Evolutionary conservation across 1,140 invertebrate species (phyloP), one percentile per base, ranked within the genome.

Genomic region (Chironomus striatipennis): DNA sequence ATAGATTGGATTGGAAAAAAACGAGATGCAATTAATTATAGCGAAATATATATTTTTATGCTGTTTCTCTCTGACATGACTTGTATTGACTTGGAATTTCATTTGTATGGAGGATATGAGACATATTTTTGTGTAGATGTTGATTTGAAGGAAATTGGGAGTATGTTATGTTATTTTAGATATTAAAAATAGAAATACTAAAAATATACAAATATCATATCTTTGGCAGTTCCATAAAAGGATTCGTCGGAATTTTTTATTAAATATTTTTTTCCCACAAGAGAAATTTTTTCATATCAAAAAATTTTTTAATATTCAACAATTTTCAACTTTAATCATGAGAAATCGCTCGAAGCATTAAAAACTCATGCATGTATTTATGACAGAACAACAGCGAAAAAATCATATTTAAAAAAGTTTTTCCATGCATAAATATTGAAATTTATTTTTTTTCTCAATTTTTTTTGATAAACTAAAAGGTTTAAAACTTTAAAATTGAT

Each of bases 271-370:
- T 34, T 34, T 34, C 24, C 24, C 24, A 34, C 24, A 34, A 34
- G 5, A 2, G 1, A 2, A 2, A 2, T 34, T 34, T 34, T 34
- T 34, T 34, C 24, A 34, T 34, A 34, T 10, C 43, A 47, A 8
- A n/a, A 57, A 57, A 15, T 57, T 57, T 57, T 57, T 57, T 57
- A 57, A 57, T 57, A 57, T 57, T 57, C 47, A 57, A 57, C 47
- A 57, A 57, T 57, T 57, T 57, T 57, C 47, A 57, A 57, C 47
- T 57, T 57, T 57, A 57, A 57, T 57, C 47, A 57, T 57, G 47
- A 57, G 47, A 57, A 57, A 57, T 57, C 12, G 47, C 47, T 57
- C 4, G 47, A 12, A 57, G 47, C 47, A 57, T 57, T 57, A 57
- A 57, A 47, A 57, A 57, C 47, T 57, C 47, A 57, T 57, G 47